A percentile compares a stretch with the other conserved stretches of the same genome.
Evolutionary conservation across 1,140 invertebrate species (phyloP).

Genomic region (Cataglyphis hispanica): DNA sequence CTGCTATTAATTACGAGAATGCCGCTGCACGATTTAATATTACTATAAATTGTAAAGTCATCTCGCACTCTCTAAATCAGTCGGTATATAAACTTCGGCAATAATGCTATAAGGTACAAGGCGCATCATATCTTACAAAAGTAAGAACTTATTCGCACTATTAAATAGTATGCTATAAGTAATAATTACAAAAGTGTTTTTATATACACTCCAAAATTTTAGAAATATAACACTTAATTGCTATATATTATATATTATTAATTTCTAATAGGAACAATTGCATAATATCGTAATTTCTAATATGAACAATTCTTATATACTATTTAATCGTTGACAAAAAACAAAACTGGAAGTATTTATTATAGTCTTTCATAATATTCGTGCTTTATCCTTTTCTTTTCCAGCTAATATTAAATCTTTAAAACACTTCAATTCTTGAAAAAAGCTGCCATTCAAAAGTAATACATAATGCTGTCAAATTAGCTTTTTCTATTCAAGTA

Average conservation of each 20-base stretch:
- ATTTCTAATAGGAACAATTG: constrained; percentile 50
- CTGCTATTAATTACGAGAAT: constrained; percentile 53
- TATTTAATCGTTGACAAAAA: background rate
- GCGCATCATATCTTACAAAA: constrained; percentile 14
- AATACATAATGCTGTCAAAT: background rate
- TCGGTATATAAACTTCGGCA: constrained; percentile 24
- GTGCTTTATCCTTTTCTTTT: background rate
- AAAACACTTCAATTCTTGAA: constrained; percentile 10
- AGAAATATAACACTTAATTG: constrained; percentile 38
- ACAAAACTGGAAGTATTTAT: constrained; percentile 36
- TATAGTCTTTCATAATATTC: background rate
- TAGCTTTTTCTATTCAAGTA: background rate
- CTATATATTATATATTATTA: constrained; percentile 38
- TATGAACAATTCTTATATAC: constrained; percentile 34
- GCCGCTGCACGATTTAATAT: constrained; percentile 27
- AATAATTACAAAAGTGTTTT: background rate
- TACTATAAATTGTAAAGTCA: constrained; percentile 68
- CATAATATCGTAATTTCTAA: constrained; percentile 17
- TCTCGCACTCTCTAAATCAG: constrained; percentile 66
- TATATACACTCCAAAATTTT: background rate
- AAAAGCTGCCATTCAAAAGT: background rate
- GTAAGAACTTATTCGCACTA: constrained; percentile 2
- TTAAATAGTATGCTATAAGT: constrained; percentile 32
- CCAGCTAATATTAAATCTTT: background rate
- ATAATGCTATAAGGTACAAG: background rate